Conservation (phyloP, 2,113 vertebrate genomes). For the Synodontis membranacea region DNA sequence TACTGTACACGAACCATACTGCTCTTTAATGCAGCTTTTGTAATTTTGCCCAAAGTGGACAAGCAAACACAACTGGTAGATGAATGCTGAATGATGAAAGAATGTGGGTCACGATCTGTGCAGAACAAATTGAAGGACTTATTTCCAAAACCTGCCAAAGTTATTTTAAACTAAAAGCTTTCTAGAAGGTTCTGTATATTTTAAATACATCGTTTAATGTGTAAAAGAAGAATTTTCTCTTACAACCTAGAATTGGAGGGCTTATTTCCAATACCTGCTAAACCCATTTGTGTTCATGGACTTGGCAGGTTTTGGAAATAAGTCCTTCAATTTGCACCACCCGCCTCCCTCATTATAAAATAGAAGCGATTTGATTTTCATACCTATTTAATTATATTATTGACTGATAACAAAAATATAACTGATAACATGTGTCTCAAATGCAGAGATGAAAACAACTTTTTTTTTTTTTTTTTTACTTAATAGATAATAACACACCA, state of each 20-base stretch:
- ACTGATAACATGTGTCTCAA: neutral
- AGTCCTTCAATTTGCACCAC: no score
- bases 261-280: no score
- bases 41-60: neutral
- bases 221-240: neutral
- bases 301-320: no score
- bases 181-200: neutral
- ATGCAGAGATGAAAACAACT: neutral
- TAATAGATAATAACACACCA: neutral
- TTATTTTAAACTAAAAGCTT: no score
- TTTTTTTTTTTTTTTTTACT: neutral
- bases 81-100: neutral
- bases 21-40: no score
- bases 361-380: neutral
- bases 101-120: neutral
- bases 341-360: neutral
- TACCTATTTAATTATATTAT: neutral
- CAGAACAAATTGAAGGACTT: no score
- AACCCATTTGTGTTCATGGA: no score
- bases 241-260: neutral
- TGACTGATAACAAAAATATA: no score
- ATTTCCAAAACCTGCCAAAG: no score
- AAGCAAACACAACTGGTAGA: neutral
- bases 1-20: neutral
- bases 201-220: neutral